These are phyloP conservation scores for Sturnus vulgaris DNA, from an alignment of 2,113 vertebrate genomes.

Conservation along the genomic window DNA sequence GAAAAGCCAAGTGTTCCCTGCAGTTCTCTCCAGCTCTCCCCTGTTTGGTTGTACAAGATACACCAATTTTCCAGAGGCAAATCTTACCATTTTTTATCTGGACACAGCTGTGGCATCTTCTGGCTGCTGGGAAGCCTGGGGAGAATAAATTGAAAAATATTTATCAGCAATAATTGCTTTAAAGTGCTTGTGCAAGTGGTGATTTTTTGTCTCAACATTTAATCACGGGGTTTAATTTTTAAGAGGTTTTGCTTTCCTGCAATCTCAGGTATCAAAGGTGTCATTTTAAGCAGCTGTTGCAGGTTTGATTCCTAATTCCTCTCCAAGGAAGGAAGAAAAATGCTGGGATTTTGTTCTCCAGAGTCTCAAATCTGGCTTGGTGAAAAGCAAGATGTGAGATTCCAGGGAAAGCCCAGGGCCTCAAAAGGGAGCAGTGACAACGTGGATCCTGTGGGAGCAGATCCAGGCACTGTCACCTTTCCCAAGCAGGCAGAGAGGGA, in stretches of 20 bases:
- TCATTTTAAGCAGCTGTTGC: neutral
- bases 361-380: neutral
- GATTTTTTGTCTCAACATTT: neutral
- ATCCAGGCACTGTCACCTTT: neutral
- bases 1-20: neutral
- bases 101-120: conserved; percentile 96
- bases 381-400: neutral
- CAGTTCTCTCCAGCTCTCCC: neutral
- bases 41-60: neutral
- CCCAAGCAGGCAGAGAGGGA: neutral
- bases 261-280: neutral
- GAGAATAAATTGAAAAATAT: neutral
- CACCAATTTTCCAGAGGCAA: neutral
- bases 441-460: neutral
- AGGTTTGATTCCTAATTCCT: neutral
- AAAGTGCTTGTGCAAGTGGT: neutral
- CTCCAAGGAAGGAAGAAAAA: neutral
- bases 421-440: neutral
- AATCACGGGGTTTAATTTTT: neutral
- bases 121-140: conserved; percentile 92
- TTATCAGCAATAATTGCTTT: neutral
- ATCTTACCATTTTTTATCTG: conserved; percentile 91
- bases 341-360: neutral
- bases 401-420: neutral
- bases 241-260: neutral